Conservation (phyloP, 2,113 vertebrate species). For the Mastomys coucha region DNA sequence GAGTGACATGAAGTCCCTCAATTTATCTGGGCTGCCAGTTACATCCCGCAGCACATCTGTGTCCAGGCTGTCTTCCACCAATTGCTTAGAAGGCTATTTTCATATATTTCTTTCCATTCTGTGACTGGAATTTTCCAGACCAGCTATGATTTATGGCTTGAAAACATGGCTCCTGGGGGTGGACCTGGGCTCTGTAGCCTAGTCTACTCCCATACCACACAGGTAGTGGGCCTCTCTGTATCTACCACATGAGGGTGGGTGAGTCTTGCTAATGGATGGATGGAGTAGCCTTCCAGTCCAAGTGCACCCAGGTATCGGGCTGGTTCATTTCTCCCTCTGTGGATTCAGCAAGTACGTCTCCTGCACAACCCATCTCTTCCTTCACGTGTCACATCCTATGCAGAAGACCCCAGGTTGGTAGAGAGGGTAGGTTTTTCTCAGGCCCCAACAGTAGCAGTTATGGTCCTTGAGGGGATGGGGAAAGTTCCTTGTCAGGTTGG, state of each 20-base stretch:
- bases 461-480: neutral
- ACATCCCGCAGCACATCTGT: neutral
- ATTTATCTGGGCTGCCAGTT: neutral
- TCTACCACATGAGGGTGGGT: neutral
- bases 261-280: neutral
- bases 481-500: neutral
- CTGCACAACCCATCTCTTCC: neutral
- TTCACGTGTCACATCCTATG: neutral
- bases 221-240: neutral
- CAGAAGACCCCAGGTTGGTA: neutral
- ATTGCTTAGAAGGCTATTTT: neutral
- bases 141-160: conserved; percentile 58
- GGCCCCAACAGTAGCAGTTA: neutral
- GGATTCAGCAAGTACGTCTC: neutral
- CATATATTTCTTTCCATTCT: conserved; percentile 25
- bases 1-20: neutral
- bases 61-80: neutral
- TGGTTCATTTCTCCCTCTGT: neutral
- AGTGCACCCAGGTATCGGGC: neutral
- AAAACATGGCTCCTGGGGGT: neutral
- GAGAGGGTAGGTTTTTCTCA: neutral
- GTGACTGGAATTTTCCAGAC: conserved; percentile 68
- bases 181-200: neutral
- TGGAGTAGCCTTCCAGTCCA: neutral
- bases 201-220: neutral